These are phyloP conservation scores for Diorhabda carinulata DNA, from an alignment of 1,140 invertebrate genomes.

Conservation along the genomic window DNA sequence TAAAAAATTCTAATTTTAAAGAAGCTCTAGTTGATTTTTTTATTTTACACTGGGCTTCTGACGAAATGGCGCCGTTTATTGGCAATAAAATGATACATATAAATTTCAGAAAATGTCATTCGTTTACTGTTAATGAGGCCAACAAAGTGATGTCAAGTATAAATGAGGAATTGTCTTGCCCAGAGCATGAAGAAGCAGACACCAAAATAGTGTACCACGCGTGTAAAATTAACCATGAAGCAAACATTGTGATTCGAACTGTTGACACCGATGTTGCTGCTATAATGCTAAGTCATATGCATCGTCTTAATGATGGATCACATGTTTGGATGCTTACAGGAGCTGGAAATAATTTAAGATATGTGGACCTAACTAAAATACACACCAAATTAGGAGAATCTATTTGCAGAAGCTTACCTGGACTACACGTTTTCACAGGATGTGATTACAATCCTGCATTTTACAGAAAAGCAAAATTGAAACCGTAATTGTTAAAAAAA, in stretches of 20 bases:
- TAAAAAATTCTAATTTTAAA: conserved; percentile 12
- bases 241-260: conserved; percentile 34
- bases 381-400: background rate
- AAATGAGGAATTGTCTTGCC: conserved; percentile 17
- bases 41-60: conserved; percentile 23
- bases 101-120: background rate
- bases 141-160: background rate
- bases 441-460: conserved; percentile 46
- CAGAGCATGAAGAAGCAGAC: conserved; percentile 18
- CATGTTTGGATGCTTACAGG: conserved; percentile 25
- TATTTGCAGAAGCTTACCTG: conserved; percentile 28
- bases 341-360: conserved; percentile 29
- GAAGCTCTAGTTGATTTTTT: conserved; percentile 24
- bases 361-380: conserved; percentile 25
- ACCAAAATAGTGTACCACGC: conserved; percentile 17
- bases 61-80: conserved; percentile 10
- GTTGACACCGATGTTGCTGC: conserved; percentile 43
- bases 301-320: conserved; percentile 16
- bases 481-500: conserved; percentile 18
- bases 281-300: conserved; percentile 27
- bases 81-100: background rate
- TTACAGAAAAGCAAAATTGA: conserved; percentile 36
- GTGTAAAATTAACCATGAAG: conserved; percentile 16
- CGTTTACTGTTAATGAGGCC: background rate
- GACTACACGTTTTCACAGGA: conserved; percentile 45